Base-by-base conservation (phyloP, 2,888 invertebrate genomes). In the Dicyrtoma fusca region DNA sequence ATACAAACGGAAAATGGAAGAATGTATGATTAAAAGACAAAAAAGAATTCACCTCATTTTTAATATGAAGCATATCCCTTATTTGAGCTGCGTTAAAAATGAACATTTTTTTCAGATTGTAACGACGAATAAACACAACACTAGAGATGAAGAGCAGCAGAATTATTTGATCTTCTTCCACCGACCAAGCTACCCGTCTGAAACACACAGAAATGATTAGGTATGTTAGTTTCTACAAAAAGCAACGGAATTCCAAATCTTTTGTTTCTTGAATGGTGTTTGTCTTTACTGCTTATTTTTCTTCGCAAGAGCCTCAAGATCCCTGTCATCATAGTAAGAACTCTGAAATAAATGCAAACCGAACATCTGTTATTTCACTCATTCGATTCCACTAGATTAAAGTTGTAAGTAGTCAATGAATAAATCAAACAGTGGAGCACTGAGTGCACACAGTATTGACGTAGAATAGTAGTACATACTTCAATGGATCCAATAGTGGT, bases 51-150 rank as follows among this genome's bases (percentile, higher is more conserved):
- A 73, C 74, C 5, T 76, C 69, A 21, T 53, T 57, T 64, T 72
- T 76, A 42, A 55, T 51, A 14, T 78, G 74, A 42, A 80, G 74
- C n/a, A 80, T 25, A 51, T 80, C 80, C 5, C 80, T 68, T 11
- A 80, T 74, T 66, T 80, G 80, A 17, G 73, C 23, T 13, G 80
- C 62, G 69, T 80, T 80, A 57, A 74, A 80, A 23, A 80, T 74
- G 64, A 78, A 77, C 0, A 78, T 53, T 51, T 75, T 74, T 5
- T 68, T 34, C 42, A 76, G 70, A 47, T 79, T 77, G 51, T 78
- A 80, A 14, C 72, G 68, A 1, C 76, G 75, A 49, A 80, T 76
- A 55, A 79, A 80, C 0, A 80, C 57, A 11, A 77, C 75, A 53
- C 77, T 76, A 11, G 77, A 74, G 19, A 80, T 74, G 64, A 76